phyloP scores from a whole-genome alignment of 2,797 vertebrate species.

The Rhyacichthys aspro region DNA sequence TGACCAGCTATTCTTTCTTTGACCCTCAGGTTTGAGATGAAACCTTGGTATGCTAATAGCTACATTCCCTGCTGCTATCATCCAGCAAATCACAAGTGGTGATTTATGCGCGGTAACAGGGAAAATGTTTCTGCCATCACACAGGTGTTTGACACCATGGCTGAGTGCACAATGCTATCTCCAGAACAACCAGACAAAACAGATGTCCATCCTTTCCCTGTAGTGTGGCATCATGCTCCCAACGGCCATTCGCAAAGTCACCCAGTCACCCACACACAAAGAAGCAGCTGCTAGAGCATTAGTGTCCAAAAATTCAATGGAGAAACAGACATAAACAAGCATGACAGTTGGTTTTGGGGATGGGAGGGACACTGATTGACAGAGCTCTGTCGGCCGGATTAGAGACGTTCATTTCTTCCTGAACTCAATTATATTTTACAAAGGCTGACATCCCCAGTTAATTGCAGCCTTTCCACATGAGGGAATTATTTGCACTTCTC shows the following conservation, averaged over 20 bases:
- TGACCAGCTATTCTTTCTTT: constrained; percentile 46
- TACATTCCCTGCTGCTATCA: constrained; percentile 38
- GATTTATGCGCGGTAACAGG: constrained; percentile 48
- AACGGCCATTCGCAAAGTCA: constrained; percentile 49
- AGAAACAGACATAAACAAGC: constrained; percentile 77
- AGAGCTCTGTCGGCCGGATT: constrained; percentile 81
- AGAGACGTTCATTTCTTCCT: constrained; percentile 82
- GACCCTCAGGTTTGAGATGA: constrained; percentile 65
- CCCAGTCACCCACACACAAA: constrained; percentile 63
- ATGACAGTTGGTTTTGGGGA: constrained; percentile 76
- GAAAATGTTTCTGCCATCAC: constrained; percentile 49
- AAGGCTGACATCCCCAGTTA: constrained; percentile 86
- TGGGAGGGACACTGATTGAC: constrained; percentile 79
- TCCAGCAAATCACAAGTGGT: constrained; percentile 20
- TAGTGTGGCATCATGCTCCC: constrained; percentile 38
- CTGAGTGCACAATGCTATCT: constrained; percentile 59
- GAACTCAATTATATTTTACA: constrained; percentile 88
- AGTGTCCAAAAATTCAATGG: constrained; percentile 66
- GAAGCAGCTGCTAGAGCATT: constrained; percentile 72
- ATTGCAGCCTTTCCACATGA: constrained; percentile 85
- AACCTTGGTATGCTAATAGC: constrained; percentile 51
- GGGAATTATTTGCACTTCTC: constrained; percentile 84
- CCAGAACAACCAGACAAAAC: constrained; percentile 52
- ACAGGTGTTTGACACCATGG: constrained; percentile 64
- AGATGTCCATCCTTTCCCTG: constrained; percentile 61